Evolutionary conservation across 2,113 vertebrate genomes (phyloP).

Genomic region (Scopus umbretta): DNA sequence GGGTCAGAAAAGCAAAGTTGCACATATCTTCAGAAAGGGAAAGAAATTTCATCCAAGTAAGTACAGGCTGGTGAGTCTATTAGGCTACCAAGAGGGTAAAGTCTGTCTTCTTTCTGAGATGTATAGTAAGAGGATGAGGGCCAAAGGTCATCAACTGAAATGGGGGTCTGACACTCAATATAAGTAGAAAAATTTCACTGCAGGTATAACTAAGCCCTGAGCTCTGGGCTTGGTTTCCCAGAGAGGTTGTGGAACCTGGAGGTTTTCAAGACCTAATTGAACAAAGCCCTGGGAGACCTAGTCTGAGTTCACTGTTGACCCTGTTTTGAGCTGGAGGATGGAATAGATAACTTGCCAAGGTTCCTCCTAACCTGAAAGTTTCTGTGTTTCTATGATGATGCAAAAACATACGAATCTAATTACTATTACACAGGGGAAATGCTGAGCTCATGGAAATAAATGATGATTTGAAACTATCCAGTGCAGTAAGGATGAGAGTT

Average conservation of each 20-base stretch:
- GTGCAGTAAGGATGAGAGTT: not conserved
- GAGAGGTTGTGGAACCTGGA: not conserved
- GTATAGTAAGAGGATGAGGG: not conserved
- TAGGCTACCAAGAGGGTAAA: not conserved
- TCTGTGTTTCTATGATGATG: not conserved
- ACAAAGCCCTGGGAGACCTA: not conserved
- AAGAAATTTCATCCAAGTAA: not conserved
- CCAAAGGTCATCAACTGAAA: not conserved
- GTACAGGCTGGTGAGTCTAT: not conserved
- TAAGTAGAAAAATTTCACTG: not conserved
- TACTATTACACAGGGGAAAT: not conserved
- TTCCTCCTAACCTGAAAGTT: not conserved
- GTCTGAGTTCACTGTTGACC: not conserved
- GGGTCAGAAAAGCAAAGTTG: not conserved
- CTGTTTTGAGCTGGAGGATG: not conserved
- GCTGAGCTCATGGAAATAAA: not conserved
- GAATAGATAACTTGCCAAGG: not conserved
- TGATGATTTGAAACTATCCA: not conserved
- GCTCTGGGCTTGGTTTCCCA: not conserved
- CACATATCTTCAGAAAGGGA: not conserved
- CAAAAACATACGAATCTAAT: not conserved
- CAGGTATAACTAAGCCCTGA: not conserved
- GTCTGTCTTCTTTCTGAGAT: not conserved
- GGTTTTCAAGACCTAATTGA: not conserved
- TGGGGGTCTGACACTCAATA: not conserved